These are phyloP conservation scores for Lissocephala sabroskyi DNA, from an alignment of 2,888 invertebrate genomes.

Conservation along the genomic window DNA sequence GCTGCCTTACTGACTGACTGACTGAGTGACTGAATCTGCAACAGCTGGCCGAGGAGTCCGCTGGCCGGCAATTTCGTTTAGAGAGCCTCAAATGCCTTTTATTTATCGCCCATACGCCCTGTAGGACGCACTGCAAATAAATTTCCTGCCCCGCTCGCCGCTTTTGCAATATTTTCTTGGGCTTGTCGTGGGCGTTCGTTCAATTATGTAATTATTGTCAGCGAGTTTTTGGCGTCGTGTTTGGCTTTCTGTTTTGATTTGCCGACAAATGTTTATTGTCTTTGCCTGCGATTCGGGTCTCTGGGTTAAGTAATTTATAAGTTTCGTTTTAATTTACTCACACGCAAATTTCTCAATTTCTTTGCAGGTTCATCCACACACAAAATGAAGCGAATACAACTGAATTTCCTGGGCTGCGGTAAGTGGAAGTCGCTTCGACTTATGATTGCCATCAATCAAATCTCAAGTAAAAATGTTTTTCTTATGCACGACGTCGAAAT, in stretches of 20 bases:
- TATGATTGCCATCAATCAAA: too few relatives aligned
- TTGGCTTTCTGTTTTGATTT: background rate
- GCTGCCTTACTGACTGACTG: conserved; percentile 29
- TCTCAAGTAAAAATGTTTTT: background rate
- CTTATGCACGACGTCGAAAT: background rate
- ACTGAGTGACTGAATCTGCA: conserved; percentile 20
- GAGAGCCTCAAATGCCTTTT: conserved; percentile 11
- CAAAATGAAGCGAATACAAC: conserved; percentile 53
- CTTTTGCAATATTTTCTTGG: too few relatives aligned
- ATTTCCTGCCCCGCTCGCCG: too few relatives aligned
- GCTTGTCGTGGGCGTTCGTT: conserved; percentile 32
- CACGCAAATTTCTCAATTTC: too few relatives aligned
- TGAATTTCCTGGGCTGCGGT: conserved; percentile 48
- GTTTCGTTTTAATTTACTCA: conserved; percentile 12
- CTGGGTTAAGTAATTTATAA: conserved; percentile 16
- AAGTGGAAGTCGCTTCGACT: conserved; percentile 27
- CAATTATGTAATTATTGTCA: conserved; percentile 42
- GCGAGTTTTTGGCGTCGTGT: background rate
- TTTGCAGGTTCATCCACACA: conserved; percentile 52
- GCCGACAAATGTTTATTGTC: background rate
- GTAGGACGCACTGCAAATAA: too few relatives aligned
- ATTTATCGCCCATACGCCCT: conserved; percentile 32
- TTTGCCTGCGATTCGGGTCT: too few relatives aligned
- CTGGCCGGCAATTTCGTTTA: background rate
- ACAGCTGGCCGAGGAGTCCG: conserved; percentile 27